These are phyloP conservation scores for Platyscapa corneri DNA, from an alignment of 1,140 invertebrate species.

Conservation along the genomic window DNA sequence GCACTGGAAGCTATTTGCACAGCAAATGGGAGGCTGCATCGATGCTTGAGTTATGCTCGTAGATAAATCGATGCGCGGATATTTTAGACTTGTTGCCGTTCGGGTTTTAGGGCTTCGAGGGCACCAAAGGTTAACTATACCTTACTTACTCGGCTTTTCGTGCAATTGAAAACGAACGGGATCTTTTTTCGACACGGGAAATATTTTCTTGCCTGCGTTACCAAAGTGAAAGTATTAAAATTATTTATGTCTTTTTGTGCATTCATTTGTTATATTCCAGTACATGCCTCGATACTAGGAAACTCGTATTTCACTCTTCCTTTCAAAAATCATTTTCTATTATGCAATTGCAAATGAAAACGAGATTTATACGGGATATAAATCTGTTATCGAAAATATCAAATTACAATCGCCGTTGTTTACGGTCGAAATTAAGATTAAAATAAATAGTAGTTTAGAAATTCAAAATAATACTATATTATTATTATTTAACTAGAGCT, in stretches of 20 bases:
- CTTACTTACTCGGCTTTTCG: neutral
- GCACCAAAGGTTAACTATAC: neutral
- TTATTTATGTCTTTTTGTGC: slow-evolving; percentile 9
- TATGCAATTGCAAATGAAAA: neutral
- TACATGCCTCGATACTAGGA: neutral
- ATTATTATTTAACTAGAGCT: neutral
- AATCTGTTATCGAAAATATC: neutral
- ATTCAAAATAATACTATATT: neutral
- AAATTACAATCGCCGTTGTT: neutral
- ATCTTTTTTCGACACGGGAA: neutral
- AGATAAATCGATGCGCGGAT: neutral
- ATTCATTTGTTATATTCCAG: neutral
- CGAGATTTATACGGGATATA: neutral
- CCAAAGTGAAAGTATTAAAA: neutral
- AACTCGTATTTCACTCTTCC: neutral
- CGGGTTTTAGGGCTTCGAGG: neutral
- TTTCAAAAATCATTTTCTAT: slow-evolving; percentile 8
- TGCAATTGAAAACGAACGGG: neutral
- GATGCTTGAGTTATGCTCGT: slow-evolving; percentile 14
- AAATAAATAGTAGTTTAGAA: neutral
- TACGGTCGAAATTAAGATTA: neutral
- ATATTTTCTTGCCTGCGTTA: neutral
- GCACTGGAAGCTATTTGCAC: slow-evolving; percentile 5
- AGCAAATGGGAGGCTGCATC: neutral
- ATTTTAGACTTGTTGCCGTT: neutral